These are phyloP conservation scores for Zaprionus gabonicus DNA, from an alignment of 1,140 invertebrate genomes.

Conservation along the genomic window DNA sequence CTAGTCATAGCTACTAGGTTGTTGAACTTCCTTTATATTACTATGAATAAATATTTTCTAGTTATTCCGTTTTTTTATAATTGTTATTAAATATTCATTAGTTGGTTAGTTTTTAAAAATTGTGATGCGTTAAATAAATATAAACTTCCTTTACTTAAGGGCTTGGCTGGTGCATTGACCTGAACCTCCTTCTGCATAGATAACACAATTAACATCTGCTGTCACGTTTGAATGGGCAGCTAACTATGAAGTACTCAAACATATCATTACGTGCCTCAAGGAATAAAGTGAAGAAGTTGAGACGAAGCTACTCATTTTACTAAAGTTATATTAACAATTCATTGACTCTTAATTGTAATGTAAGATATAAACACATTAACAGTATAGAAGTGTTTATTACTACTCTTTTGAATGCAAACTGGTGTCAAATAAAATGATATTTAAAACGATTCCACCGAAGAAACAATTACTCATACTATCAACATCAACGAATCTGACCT, in stretches of 20 bases:
- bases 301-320: neutral
- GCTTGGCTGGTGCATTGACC: neutral
- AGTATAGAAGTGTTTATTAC: neutral
- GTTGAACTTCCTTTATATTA: neutral
- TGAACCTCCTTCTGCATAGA: neutral
- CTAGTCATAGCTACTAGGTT: neutral
- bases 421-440: neutral
- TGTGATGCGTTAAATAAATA: neutral
- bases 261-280: neutral
- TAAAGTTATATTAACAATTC: neutral
- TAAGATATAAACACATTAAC: neutral
- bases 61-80: neutral
- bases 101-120: neutral
- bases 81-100: neutral
- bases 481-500: neutral
- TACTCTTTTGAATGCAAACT: neutral
- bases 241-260: neutral
- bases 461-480: neutral
- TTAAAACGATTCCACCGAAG: neutral
- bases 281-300: neutral
- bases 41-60: neutral
- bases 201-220: slow-evolving; percentile 19
- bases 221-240: slow-evolving; percentile 24
- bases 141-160: neutral
- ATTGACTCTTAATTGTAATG: neutral